Conservation (phyloP, 1,140 invertebrate genomes). For the Cylas formicarius region DNA sequence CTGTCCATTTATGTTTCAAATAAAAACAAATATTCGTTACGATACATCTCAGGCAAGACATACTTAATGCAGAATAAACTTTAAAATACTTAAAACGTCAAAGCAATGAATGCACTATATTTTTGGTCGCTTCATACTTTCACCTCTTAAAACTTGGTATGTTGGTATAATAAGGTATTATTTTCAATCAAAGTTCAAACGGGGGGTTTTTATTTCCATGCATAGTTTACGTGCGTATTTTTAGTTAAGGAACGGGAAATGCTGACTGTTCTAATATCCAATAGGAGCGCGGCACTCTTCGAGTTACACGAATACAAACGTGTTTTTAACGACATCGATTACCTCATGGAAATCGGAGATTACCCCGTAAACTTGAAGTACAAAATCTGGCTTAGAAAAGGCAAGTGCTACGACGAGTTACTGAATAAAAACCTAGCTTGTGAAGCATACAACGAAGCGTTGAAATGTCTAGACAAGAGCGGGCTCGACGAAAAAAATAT, state of each 20-base stretch:
- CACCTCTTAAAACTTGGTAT: neutral
- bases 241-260: constrained; percentile 48
- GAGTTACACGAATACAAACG: constrained; percentile 67
- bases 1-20: too few species aligned
- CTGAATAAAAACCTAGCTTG: constrained; percentile 32
- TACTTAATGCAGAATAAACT: too few species aligned
- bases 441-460: constrained; percentile 36
- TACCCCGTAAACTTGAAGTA: constrained; percentile 46
- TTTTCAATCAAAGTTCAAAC: too few species aligned
- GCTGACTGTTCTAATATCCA: constrained; percentile 70
- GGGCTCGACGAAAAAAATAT: constrained; percentile 28
- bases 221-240: constrained; percentile 14
- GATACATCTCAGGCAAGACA: too few species aligned
- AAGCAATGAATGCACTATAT: too few species aligned
- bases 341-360: constrained; percentile 59
- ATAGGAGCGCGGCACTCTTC: constrained; percentile 80
- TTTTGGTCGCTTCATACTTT: too few species aligned
- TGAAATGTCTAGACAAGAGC: constrained; percentile 27
- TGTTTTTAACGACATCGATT: constrained; percentile 66
- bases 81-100: too few species aligned
- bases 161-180: neutral
- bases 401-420: constrained; percentile 27
- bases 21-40: too few species aligned
- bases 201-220: neutral
- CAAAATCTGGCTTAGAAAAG: constrained; percentile 25